Evolutionary conservation across 2,797 vertebrate species (phyloP), one percentile per base, ranked within the genome.

Genomic region (Ispidina lecontei): DNA sequence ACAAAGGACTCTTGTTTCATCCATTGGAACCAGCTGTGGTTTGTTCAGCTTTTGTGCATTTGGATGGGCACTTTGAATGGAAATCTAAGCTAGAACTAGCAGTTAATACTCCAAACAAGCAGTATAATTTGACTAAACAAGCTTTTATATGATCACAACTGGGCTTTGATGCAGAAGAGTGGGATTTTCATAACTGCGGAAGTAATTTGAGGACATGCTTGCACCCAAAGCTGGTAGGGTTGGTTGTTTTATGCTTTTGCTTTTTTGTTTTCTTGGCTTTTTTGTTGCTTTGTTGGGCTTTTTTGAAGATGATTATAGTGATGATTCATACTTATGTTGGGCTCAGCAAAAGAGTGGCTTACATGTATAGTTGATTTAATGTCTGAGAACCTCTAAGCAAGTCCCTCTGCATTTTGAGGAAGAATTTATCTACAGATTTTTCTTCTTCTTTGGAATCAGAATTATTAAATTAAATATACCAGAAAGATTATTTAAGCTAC

Each of bases 51-150:
- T 70, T 80, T 87, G 55, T 93, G 72, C 35, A 7, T 93, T 89
- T 91, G 63, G 88, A 90, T 93, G 78, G 91, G 78, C 87, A 75
- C n/a, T 90, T 59, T 39, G 86, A 79, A 89, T 59, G 79, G 73
- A 85, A 94, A 93, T 91, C 87, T 69, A 84, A 78, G 93, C 90
- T 95, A 73, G 84, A 93, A 83, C 89, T 90, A 77, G 86, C 84
- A 94, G 91, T 91, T 91, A 75, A 63, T 81, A 74, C 70, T 91
- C 28, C 63, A 90, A 93, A 93, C 54, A 83, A 83, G 82, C 39
- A 39, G 69, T 37, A 22, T 67, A 72, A 85, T 90, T 95, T 90
- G 65, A 85, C 91, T 94, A 83, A 94, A 93, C 72, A 80, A 78
- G 86, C 86, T 83, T 94, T 90, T 70, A 84, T 73, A 91, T 77